Conservation (phyloP, 2,888 invertebrate genomes). For the Acheta domesticus region DNA sequence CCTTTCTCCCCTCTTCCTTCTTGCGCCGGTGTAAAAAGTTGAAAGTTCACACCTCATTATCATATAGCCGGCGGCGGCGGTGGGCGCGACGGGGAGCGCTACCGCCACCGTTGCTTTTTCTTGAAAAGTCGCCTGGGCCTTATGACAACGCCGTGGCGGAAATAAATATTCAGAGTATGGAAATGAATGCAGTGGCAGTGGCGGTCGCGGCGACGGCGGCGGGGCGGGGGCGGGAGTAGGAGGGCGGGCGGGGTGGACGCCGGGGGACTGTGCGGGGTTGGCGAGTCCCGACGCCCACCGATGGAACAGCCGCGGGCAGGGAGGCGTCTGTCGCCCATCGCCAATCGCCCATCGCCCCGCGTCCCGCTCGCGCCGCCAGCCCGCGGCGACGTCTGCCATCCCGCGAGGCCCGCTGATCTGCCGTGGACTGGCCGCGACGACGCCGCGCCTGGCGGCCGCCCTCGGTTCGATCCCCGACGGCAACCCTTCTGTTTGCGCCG, state of each 20-base stretch:
- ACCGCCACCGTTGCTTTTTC: neutral
- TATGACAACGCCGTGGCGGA: slow-evolving; percentile 19
- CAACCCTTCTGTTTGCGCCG: neutral
- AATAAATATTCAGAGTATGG: slow-evolving; percentile 35
- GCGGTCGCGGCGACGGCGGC: neutral
- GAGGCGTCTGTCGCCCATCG: neutral
- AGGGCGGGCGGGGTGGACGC: neutral
- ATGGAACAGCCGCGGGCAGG: neutral
- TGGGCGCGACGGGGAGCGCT: neutral
- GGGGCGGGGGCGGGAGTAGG: neutral
- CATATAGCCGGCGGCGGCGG: slow-evolving; percentile 19
- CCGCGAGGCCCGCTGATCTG: neutral
- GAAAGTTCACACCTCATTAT: slow-evolving; percentile 30
- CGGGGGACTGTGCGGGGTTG: too few relatives aligned
- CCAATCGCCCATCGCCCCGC: too few relatives aligned
- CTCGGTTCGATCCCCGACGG: neutral
- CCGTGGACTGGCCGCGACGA: neutral
- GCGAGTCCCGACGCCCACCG: neutral
- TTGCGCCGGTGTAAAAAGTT: slow-evolving; percentile 30
- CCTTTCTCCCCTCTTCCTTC: slow-evolving; percentile 19
- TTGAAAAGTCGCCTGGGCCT: slow-evolving; percentile 7
- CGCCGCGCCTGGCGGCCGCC: neutral
- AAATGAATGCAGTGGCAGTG: slow-evolving; percentile 21
- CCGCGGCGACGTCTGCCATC: neutral
- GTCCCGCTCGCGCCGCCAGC: neutral